Percentiles rank a stretch among this genome's conserved stretches.
phyloP scores from a whole-genome alignment of 2,113 vertebrate species.

The Tamias sibiricus region DNA sequence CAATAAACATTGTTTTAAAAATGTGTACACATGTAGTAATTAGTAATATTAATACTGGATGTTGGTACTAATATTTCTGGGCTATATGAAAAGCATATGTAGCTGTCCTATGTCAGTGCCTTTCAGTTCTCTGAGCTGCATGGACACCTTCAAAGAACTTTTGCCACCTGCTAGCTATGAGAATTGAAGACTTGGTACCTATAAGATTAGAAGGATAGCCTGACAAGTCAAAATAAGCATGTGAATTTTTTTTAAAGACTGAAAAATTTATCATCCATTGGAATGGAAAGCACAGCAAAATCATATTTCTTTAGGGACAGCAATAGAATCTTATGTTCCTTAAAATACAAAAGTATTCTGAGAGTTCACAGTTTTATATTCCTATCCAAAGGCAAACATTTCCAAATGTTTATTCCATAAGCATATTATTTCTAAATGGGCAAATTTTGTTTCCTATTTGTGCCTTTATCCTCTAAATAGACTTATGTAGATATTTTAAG shows the following conservation, averaged over 20 bases:
- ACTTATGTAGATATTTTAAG: background rate
- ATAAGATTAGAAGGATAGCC: background rate
- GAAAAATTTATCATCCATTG: background rate
- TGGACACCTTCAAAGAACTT: background rate
- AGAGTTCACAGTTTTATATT: constrained; percentile 8
- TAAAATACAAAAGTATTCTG: constrained; percentile 30
- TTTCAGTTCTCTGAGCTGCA: background rate
- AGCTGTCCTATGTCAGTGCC: background rate
- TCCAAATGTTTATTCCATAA: background rate
- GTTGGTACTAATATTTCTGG: constrained; percentile 38
- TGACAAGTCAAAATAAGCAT: background rate
- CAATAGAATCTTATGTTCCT: background rate
- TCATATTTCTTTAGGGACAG: background rate
- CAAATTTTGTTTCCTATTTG: background rate
- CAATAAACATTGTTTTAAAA: constrained; percentile 47
- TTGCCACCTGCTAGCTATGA: background rate
- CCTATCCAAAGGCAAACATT: background rate
- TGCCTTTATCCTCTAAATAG: background rate
- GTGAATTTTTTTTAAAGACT: background rate
- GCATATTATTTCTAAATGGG: background rate
- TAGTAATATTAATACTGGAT: constrained; percentile 12
- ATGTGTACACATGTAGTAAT: constrained; percentile 28
- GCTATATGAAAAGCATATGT: background rate
- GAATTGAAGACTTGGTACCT: background rate
- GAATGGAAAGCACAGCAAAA: background rate